Conservation (phyloP, 2,797 vertebrate genomes). For the Ibycter americanus region DNA sequence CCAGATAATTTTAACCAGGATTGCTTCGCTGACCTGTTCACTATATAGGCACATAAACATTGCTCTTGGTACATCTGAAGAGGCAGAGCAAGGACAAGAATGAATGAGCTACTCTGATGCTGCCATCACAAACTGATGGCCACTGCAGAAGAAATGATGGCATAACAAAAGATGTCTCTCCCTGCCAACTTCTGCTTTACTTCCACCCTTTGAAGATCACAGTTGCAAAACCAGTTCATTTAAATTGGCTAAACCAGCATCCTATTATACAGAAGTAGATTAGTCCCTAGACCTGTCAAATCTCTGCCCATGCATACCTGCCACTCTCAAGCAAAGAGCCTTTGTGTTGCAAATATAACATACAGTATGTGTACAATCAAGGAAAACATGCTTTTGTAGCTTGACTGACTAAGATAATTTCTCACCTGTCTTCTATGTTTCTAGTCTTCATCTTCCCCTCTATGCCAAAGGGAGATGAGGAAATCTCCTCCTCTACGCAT, state of each 20-base stretch:
- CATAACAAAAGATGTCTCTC: not conserved
- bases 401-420: not conserved
- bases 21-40: not conserved
- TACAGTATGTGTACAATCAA: not conserved
- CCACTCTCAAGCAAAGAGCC: not conserved
- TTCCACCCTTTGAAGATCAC: not conserved
- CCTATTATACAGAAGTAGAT: not conserved
- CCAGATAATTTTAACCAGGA: not conserved
- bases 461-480: slow-evolving; percentile 18
- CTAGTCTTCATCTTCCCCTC: not conserved
- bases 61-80: not conserved
- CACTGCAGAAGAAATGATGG: not conserved
- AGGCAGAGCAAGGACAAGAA: not conserved
- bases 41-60: not conserved
- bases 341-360: not conserved
- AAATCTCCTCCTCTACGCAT: not conserved
- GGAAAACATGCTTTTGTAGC: not conserved
- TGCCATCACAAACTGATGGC: not conserved
- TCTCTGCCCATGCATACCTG: not conserved
- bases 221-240: not conserved
- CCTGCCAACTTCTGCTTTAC: not conserved
- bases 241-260: not conserved
- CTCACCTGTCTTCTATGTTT: slow-evolving; percentile 70
- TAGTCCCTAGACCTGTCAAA: not conserved
- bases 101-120: not conserved